Percentiles rank a stretch among this genome's conserved stretches.
These are phyloP conservation scores for Gnathonemus longibarbis DNA, from an alignment of 2,113 vertebrate species.

Conservation along the genomic window DNA sequence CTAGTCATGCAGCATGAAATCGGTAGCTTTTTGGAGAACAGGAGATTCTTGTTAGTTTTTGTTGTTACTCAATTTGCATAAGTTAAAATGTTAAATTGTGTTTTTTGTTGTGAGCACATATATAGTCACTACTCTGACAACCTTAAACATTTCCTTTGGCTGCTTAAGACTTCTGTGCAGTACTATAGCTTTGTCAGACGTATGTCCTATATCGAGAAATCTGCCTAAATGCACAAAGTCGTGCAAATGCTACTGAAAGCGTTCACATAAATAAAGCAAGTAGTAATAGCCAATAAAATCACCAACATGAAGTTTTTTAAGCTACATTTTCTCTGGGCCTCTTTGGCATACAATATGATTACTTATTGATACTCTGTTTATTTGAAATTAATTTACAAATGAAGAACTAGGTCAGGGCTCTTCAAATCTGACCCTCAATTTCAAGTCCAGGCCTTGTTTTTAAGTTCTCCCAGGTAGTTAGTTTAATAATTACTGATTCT, in stretches of 20 bases:
- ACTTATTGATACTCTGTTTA: background rate
- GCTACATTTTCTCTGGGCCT: background rate
- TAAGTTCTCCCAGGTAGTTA: background rate
- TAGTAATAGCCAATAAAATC: background rate
- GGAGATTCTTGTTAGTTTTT: background rate
- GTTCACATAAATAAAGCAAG: background rate
- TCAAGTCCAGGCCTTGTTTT: background rate
- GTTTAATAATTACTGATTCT: background rate
- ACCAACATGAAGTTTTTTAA: background rate
- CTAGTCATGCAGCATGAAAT: background rate
- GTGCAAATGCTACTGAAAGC: background rate
- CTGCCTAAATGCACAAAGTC: background rate
- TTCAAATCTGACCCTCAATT: background rate
- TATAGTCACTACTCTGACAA: background rate
- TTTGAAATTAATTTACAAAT: background rate
- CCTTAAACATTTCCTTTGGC: background rate
- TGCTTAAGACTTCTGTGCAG: background rate
- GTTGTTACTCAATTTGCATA: background rate
- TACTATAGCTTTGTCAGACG: background rate
- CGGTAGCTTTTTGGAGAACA: background rate
- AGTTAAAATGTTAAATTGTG: background rate
- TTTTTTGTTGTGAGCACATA: background rate
- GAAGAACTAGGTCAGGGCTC: background rate
- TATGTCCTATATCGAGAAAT: background rate
- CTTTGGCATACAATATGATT: background rate